Conservation (phyloP, 2,797 vertebrate species). For the Mus spretus region DNA sequence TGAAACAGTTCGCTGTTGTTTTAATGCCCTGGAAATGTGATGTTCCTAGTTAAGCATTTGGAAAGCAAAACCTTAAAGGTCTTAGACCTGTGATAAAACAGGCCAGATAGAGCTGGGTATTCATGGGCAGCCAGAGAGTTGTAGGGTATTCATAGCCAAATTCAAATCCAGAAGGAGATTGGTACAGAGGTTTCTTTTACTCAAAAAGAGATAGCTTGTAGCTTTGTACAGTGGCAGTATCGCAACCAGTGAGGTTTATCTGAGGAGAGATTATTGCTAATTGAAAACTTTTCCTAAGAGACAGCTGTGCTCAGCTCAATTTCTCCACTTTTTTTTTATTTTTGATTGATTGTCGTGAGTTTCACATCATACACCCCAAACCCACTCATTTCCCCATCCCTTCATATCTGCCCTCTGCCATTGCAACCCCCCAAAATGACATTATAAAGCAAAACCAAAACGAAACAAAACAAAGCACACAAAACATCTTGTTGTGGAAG, state of each 20-base stretch:
- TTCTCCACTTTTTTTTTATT: not conserved
- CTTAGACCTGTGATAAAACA: not conserved
- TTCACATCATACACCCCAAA: not conserved
- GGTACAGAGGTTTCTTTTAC: not conserved
- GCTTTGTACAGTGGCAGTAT: too few relatives aligned
- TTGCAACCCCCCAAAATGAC: not conserved
- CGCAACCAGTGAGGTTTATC: too few relatives aligned
- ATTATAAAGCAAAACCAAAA: not conserved
- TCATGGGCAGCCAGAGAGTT: not conserved
- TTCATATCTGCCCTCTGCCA: not conserved
- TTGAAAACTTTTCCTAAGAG: not conserved
- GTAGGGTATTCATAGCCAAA: not conserved
- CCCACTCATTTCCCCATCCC: not conserved
- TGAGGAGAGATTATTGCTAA: too few relatives aligned
- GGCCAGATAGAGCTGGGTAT: not conserved
- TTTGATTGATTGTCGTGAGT: not conserved
- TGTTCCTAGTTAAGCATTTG: not conserved
- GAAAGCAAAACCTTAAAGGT: slow-evolving; percentile 12
- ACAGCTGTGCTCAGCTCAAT: not conserved
- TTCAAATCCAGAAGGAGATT: not conserved
- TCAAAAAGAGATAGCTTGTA: not conserved
- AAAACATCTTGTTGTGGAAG: not conserved
- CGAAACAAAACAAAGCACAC: not conserved
- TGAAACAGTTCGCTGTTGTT: not conserved
- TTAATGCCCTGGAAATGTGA: slow-evolving; percentile 34